A percentile compares a stretch with the other conserved stretches of the same genome.
These are phyloP conservation scores for Pitta sordida DNA, from an alignment of 2,113 vertebrate genomes.

Conservation along the genomic window DNA sequence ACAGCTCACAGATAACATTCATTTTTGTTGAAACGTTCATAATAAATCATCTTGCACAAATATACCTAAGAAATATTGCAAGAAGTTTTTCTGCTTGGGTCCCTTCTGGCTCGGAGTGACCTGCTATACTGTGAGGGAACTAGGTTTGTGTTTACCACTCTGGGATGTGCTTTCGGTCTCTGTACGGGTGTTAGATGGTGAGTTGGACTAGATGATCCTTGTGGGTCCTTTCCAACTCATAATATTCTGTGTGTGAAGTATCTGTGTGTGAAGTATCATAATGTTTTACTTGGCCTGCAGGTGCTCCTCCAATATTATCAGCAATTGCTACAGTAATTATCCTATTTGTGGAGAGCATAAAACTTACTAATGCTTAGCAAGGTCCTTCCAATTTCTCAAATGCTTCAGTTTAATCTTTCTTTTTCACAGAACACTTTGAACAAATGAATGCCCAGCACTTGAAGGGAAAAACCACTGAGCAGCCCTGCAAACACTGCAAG, in stretches of 20 bases:
- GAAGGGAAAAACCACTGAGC: neutral
- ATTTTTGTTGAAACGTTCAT: neutral
- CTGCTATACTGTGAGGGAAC: no score
- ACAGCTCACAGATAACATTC: neutral
- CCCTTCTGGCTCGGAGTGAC: no score
- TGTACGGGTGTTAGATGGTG: no score
- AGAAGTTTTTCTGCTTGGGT: neutral
- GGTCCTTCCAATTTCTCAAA: neutral
- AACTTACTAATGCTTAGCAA: neutral
- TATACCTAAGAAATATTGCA: neutral
- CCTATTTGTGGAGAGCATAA: neutral
- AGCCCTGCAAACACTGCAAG: neutral
- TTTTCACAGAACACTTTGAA: neutral
- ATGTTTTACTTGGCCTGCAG: neutral
- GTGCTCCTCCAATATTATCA: neutral
- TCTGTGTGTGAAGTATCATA: no score
- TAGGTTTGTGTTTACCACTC: no score
- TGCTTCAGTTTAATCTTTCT: neutral
- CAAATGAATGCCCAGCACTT: neutral
- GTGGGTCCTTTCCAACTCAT: no score
- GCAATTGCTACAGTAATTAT: neutral
- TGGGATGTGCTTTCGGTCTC: no score
- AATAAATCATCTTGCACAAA: neutral
- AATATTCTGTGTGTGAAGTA: no score
- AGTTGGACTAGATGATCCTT: no score